Conservation (phyloP, 2,113 vertebrate genomes). For the Tiliqua scincoides region DNA sequence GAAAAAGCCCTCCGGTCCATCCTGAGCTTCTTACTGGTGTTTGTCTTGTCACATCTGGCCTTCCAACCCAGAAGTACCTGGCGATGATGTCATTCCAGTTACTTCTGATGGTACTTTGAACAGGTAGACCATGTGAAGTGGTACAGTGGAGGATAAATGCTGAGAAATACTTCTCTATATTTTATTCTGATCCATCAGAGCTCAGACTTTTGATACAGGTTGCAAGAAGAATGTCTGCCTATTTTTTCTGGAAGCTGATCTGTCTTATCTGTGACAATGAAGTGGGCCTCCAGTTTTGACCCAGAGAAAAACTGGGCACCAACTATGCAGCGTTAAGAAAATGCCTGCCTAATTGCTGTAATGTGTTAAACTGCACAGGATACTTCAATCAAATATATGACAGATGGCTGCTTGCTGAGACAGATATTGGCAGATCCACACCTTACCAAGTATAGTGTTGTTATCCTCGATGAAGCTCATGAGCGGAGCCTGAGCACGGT, state of each 20-base stretch:
- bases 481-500: conserved; percentile 97
- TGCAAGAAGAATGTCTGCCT: too few species aligned
- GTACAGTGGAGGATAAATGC: too few species aligned
- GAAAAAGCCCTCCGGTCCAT: too few species aligned
- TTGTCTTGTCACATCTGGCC: too few species aligned
- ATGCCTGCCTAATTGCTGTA: not conserved
- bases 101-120: too few species aligned
- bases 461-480: conserved; percentile 95
- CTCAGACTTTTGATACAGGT: rapidly evolving
- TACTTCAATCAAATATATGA: conserved; percentile 94
- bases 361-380: conserved; percentile 74
- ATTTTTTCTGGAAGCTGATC: not conserved
- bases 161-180: too few species aligned
- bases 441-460: conserved; percentile 88
- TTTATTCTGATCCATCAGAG: too few species aligned
- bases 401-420: conserved; percentile 93
- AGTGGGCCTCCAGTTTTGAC: not conserved
- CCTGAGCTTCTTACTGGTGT: too few species aligned
- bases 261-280: not conserved
- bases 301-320: not conserved
- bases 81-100: too few species aligned
- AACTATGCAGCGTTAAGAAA: not conserved
- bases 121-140: too few species aligned
- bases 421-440: conserved; percentile 88
- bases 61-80: too few species aligned